Evolutionary conservation across 2,797 vertebrate species (phyloP), one percentile per base, ranked within the genome.

Genomic region (Pteropus rufus): DNA sequence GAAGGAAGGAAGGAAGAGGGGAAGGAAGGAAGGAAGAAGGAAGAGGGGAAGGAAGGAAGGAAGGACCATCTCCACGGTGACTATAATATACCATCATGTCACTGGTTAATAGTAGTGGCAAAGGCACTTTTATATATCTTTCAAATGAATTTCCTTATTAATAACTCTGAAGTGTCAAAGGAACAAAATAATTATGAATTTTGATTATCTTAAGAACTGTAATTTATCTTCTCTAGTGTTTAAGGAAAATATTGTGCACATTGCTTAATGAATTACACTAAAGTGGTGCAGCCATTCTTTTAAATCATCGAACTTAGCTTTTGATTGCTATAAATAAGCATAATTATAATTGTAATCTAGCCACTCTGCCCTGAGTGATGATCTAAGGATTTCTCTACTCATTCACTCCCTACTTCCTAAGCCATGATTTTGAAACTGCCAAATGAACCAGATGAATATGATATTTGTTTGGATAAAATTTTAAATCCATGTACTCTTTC

Each of bases 161-260:
- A 46, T 89, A 75, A 84, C 16, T 77, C 70, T 73, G 2, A 81
- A 64, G 24, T 91, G 58, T 93, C 93, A 96, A 56, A 87, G 14
- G 73, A 77, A 85, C 15, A 94, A 89, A 92, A 67, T 88, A 64
- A 88, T 75, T 73, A 65, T 31, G 41, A 89, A 92, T 56, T 92
- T 36, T 4, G 4, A 77, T 87, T 67, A 70, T 76, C 29, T 80
- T 76, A 80, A 49, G 10, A 69, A 90, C 34, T 64, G 26, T 52
- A 81, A 85, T 88, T 93, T 93, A 46, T 95, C 60, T 95, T 77
- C 29, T 41, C 56, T 34, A 52, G 15, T 54, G 8, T 73, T 75
- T 60, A 85, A 81, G 21, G 80, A 65, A 88, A 94, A 87, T 56
- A 88, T 26, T 60, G 26, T 65, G 5, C 2, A 6, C 0, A 65